Percentiles rank a stretch among this genome's conserved stretches.
phyloP scores from a whole-genome alignment of 2,113 vertebrate genomes.

The Rutilus rutilus region DNA sequence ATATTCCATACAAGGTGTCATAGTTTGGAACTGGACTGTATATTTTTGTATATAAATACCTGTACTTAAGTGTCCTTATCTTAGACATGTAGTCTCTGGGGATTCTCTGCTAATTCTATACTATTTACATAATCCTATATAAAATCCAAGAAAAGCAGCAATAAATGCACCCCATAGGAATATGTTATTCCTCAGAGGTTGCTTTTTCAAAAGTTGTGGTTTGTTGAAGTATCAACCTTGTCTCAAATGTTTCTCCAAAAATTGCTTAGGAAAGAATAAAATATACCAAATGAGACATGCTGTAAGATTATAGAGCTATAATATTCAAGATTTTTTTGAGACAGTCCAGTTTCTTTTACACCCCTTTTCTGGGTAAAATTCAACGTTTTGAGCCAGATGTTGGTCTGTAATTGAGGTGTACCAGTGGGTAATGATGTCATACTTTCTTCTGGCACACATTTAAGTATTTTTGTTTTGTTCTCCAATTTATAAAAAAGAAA shows the following conservation, averaged over 20 bases:
- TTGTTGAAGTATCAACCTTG: neutral
- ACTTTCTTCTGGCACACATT: neutral
- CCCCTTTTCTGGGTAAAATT: neutral
- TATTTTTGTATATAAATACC: conserved; percentile 20
- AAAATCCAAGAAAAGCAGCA: neutral
- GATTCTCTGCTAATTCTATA: conserved; percentile 1
- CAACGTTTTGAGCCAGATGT: neutral
- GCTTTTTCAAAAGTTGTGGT: neutral
- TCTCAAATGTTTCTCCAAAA: neutral
- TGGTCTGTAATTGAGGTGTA: neutral
- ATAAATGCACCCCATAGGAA: neutral
- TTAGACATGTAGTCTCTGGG: conserved; percentile 7
- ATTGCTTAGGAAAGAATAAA: neutral
- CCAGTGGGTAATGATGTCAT: neutral
- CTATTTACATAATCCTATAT: conserved; percentile 12
- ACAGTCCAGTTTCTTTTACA: neutral
- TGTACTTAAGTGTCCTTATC: conserved; percentile 8
- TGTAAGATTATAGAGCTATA: neutral
- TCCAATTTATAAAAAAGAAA: too few relatives aligned
- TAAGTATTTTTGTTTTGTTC: too few relatives aligned
- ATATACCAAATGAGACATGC: neutral
- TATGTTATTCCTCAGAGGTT: neutral
- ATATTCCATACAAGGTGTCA: conserved; percentile 34
- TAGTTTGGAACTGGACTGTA: conserved; percentile 22
- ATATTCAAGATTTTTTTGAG: neutral